Evolutionary conservation across 92 coral and sea anemone species (phyloP).

Genomic region (Isaurus tuberculatus): DNA sequence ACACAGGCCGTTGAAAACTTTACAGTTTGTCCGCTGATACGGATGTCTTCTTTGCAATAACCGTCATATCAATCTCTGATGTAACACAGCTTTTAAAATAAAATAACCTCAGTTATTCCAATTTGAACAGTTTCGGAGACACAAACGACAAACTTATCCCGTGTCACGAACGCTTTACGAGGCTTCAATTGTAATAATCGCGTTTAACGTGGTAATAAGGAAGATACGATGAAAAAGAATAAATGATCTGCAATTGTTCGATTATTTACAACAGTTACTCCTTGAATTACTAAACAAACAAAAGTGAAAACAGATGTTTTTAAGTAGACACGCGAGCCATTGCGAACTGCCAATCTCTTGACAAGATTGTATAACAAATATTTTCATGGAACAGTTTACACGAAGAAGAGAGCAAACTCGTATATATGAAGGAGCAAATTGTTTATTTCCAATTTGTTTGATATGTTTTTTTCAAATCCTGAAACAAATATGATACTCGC

Average conservation of each 20-base stretch:
- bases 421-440: background rate
- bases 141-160: too few species aligned
- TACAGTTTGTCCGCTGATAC: too few species aligned
- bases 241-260: slow-evolving; percentile 2
- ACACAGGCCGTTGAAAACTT: too few species aligned
- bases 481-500: background rate
- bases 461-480: background rate
- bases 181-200: background rate
- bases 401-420: slow-evolving; percentile 16
- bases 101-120: too few species aligned
- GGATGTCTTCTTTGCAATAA: too few species aligned
- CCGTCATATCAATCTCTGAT: too few species aligned
- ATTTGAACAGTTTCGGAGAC: too few species aligned
- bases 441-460: slow-evolving; percentile 25
- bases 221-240: background rate
- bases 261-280: slow-evolving; percentile 30
- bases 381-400: slow-evolving; percentile 12
- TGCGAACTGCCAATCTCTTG: slow-evolving; percentile 8
- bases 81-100: too few species aligned
- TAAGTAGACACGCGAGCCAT: slow-evolving; percentile 24
- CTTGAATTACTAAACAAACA: background rate
- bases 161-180: background rate
- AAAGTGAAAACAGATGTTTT: slow-evolving; percentile 48
- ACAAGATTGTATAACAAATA: slow-evolving; percentile 10
- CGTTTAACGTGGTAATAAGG: background rate